Evolutionary conservation across 1,140 invertebrate species (phyloP), one percentile per base, ranked within the genome.

Genomic region (Coenobita brevimanus): DNA sequence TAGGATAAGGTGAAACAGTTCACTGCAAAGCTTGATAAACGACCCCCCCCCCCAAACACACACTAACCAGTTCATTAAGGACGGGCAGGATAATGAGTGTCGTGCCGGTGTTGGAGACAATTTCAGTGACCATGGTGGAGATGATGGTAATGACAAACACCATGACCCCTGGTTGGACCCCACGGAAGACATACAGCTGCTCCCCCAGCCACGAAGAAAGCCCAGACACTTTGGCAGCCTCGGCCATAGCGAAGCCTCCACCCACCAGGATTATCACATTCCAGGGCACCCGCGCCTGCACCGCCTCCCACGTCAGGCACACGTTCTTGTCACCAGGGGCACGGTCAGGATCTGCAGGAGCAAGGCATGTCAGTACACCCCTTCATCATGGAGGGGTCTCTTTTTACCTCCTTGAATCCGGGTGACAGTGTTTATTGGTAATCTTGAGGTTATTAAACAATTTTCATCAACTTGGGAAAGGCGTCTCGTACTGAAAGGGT

Each of bases 181-280:
- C 89, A n/a, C 90, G 80, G 10, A 94, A 92, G 93, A 85, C 87
- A 27, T 90, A 78, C 50, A 91, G 92, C 13, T 95, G 94, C 0
- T 94, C 91, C 0, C 96, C 97, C 79, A 97, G 94, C 92, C 96
- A 94, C 3, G 92, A 91, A 0, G 96, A 97, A 89, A 98, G 94
- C 0, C 95, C 96, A 0, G 90, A 91, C 13, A 93, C 93, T 90
- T 96, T 95, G 89, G 96, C 96, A 73, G 95, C 97, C 67, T 96
- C 94, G 0, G 97, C 97, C n/a, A 98, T 93, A 0, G 97, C 97
- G 92, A 98, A 98, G 0, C 97, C 97, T 76, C 96, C 97, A 54
- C 79, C 90, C 21, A 93, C 89, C 33, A 94, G 89, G 3, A 94
- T 84, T 13, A 94, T 91, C 0, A 94, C 89, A 36, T 92, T 92